Base-by-base conservation (phyloP, 2,888 invertebrate genomes). In the Sclerodermus sp. region DNA sequence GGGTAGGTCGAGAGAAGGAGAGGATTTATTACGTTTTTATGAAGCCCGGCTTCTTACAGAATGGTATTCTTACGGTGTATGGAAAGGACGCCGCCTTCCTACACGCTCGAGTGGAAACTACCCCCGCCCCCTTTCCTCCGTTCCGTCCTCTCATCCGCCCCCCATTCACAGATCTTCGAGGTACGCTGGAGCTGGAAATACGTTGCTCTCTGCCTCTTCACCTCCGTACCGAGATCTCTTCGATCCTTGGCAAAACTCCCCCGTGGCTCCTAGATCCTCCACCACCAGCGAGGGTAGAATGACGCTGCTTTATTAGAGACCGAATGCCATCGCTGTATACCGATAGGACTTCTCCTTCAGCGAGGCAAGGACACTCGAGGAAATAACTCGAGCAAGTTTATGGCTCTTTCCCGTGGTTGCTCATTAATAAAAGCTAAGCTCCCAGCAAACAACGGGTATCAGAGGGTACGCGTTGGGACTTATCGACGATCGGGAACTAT, bases 1-100 rank as follows among this genome's bases (percentile, higher is more conserved):
- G n/a, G 14, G 39, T 13, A 17, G 36, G 13, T 13, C 14, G 32
- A 40, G 16, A 18, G 42, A 10, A 38, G 23, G 13, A 45, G 47
- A 61, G 59, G 57, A 66, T 68, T 67, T 64, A 68, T 67, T 62
- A 60, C 53, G 58, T 63, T 67, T 68, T 66, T 64, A 66, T 64
- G 58, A 67, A 66, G 49, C 47, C 45, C 30, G 49, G 48, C 51
- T 58, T 59, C 56, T 57, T 45, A 23, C 52, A 60, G 53, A 60
- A 63, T 56, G 59, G 48, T 65, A 61, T 64, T 63, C 60, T 61
- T 51, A 51, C 42, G 44, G 47, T 55, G 49, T 51, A 59, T 39
- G 41, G 42, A 23, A 23, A 48, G 43, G 42, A 41, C 48, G 46
- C 47, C 51, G 50, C 14, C 46, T 38, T 54, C 56, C 51, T 52